Evolutionary conservation across 2,797 vertebrate species (phyloP).

Genomic region (Bovichtus diacanthus): DNA sequence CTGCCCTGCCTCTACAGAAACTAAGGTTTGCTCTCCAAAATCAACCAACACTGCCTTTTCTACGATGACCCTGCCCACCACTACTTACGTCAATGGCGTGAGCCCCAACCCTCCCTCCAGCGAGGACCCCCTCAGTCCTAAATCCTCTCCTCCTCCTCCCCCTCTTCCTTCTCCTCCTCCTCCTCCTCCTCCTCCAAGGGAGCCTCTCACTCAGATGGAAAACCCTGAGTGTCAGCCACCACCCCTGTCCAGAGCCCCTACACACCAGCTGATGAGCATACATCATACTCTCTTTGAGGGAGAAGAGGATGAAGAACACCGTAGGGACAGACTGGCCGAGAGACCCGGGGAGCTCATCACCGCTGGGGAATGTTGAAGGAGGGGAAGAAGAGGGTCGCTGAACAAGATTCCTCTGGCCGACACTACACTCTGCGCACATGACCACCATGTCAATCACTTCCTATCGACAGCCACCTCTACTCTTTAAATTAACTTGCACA

Average conservation of each 20-base stretch:
- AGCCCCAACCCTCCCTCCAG: conserved; percentile 82
- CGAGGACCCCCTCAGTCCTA: conserved; percentile 81
- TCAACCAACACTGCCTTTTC: conserved; percentile 81
- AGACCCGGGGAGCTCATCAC: conserved; percentile 85
- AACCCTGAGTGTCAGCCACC: conserved; percentile 73
- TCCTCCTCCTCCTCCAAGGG: conserved; percentile 55
- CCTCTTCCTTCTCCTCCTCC: conserved; percentile 1
- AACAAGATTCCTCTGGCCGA: conserved; percentile 20
- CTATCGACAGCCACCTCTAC: conserved; percentile 53
- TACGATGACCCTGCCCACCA: conserved; percentile 78
- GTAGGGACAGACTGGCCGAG: conserved; percentile 79
- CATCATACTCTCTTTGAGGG: conserved; percentile 85
- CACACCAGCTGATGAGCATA: conserved; percentile 85
- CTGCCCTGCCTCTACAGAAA: conserved; percentile 69
- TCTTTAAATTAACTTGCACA: conserved; percentile 45
- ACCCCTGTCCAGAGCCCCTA: conserved; percentile 76
- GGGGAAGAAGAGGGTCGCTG: conserved; percentile 1
- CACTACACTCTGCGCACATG: conserved; percentile 49
- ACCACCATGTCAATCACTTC: conserved; percentile 48
- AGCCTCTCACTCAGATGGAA: conserved; percentile 63
- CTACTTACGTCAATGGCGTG: conserved; percentile 82
- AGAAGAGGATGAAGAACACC: conserved; percentile 80
- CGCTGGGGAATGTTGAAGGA: conserved; percentile 86
- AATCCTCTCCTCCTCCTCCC: conserved; percentile 67
- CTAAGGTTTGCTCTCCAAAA: conserved; percentile 81